These are phyloP conservation scores for Tinamus guttatus DNA, from an alignment of 2,113 vertebrate genomes.

Conservation along the genomic window DNA sequence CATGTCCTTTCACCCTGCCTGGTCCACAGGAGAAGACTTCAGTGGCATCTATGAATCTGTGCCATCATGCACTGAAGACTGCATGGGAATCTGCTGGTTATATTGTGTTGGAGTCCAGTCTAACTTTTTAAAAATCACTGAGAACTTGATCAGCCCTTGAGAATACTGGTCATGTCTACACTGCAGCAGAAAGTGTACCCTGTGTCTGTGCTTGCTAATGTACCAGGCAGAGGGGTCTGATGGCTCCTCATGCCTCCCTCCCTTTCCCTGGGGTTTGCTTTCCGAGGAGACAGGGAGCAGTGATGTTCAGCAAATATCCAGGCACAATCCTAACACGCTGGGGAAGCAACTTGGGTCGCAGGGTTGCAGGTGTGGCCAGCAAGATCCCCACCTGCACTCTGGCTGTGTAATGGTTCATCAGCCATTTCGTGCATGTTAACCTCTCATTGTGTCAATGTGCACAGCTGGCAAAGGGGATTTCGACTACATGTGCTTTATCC, in stretches of 20 bases:
- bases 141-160: background rate
- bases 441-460: fast-evolving
- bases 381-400: background rate
- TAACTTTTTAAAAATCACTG: background rate
- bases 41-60: background rate
- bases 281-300: background rate
- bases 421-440: background rate
- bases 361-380: too few relatives aligned
- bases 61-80: background rate
- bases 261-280: background rate
- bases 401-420: background rate
- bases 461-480: background rate
- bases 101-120: background rate
- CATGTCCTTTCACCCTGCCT: background rate
- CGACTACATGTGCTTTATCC: background rate
- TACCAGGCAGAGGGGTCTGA: background rate
- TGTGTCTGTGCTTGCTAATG: background rate
- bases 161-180: background rate
- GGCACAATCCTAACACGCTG: background rate
- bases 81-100: background rate
- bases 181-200: background rate
- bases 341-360: background rate
- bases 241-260: background rate
- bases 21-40: background rate
- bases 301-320: background rate